Evolutionary conservation across 2,888 invertebrate genomes (phyloP), one percentile per base, ranked within the genome.

Genomic region (Sesamia inferens): DNA sequence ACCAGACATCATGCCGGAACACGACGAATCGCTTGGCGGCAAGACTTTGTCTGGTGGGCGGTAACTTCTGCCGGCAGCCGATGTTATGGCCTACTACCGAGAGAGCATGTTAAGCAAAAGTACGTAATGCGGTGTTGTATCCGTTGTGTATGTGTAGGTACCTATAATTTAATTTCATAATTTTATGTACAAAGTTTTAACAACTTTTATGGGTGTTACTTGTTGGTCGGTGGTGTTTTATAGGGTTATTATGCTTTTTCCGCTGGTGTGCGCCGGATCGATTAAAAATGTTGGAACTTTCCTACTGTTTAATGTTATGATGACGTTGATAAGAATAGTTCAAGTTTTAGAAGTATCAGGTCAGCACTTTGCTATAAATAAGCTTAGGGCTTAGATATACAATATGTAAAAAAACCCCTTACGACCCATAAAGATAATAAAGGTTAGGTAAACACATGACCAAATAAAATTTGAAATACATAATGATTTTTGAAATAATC

Each of bases 181-280:
- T 81, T 71, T 71, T 62, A 77, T 83, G 76, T 72, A 59, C 69
- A 76, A 81, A 83, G 80, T 83, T 83, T 55, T 59, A 59, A 67
- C 68, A 76, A 68, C 82, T 78, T 79, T 69, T 69, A 68, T 78
- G 68, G 13, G 83, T 68, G 78, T 69, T 78, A 69, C 63, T 80
- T 74, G 79, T 83, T 76, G 62, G 74, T 73, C 65, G 54, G 57
- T 64, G 48, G 22, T 71, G 75, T 71, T 83, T 78, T 71, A 82
- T 74, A 44, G 64, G 64, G 48, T 58, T 54, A 74, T 81, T 82
- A 68, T 58, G 63, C 58, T 51, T 58, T 64, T 68, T 70, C 11
- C 42, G n/a, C 65, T 78, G 42, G 24, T 67, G 63, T n/a, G 47
- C 31, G 19, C 31, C 59, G 55, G 47, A 24, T 68, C 47, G n/a